Base-by-base conservation (phyloP, 1,140 invertebrate species). In the Oscheius sp. region DNA sequence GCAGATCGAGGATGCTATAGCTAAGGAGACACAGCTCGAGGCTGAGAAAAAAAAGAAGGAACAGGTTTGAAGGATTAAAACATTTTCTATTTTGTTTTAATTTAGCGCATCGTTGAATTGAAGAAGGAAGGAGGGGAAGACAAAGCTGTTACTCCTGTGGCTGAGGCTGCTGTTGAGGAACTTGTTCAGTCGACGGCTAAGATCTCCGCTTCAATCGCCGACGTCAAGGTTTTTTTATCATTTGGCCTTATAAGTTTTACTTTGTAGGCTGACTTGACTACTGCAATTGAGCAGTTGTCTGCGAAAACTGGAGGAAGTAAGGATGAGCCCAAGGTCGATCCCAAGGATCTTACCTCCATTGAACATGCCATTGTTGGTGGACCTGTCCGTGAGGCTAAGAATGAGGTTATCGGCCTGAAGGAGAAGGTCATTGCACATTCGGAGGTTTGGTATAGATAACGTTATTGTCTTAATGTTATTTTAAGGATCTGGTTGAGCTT, bases 381-480 rank as follows among this genome's bases (percentile, higher is more conserved):
- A 23, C 46, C 68, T 1, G 68, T 79, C 26, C 61, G 77, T 2
- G 78, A 80, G 58, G 78, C 78, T 13, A 75, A 69, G 36, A 73
- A 80, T 26, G 78, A 79, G 52, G 78, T 79, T 34, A 73, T 64
- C 28, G 78, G 76, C 35, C 55, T 79, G 36, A 79, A 79, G 32
- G 78, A 79, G 65, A 74, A 79, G 46, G 69, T 80, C 35, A 77
- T 79, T 18, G 78, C 79, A 69, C 78, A 79, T 58, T 72, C 73
- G 4, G 78, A 79, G 68, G 77, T 77, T 49, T 15, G 4, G 20
- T 66, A 32, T 45, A 18, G 26, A 20, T 3, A 35, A 15, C 38
- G 69, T 32, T 38, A 31, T 73, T 63, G 31, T 35, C 26, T 18
- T 45, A 26, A 32, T n/a, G 2, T 26, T 35, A 2, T 65, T 79